Evolutionary conservation across 2,888 invertebrate species (phyloP), one percentile per base, ranked within the genome.

Genomic region (Sesamia inferens): DNA sequence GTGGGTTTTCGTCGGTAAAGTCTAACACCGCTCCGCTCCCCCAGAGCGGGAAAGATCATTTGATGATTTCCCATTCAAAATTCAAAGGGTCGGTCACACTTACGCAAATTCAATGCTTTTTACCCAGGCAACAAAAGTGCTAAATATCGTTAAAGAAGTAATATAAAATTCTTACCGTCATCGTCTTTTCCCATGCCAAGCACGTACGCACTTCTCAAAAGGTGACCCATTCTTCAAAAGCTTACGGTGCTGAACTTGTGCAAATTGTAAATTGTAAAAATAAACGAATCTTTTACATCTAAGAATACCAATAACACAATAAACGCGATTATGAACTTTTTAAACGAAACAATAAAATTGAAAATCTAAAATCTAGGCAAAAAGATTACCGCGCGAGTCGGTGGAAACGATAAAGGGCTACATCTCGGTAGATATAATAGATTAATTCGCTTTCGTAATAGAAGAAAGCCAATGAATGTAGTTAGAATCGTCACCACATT

Each of bases 221-320:
- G 92, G 85, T 94, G 95, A 71, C 94, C 96, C 96, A 96, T 96
- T 85, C 87, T 90, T 77, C 68, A 79, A 86, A 82, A 80, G 10
- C 82, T 91, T 92, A 92, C 93, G 85, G 94, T 94, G 94, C 95
- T 95, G 94, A 94, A 76, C 90, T 94, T 94, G 94, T 92, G 92
- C 92, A 92, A 93, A 90, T 90, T 87, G 88, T 79, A 39, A 86
- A 90, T 90, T 91, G 90, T 92, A 87, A 84, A 83, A 78, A 87
- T 76, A 79, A 85, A 81, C 31, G 72, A 84, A 85, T 85, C 22
- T 88, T 48, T 88, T 80, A 85, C 86, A 86, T 87, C 85, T 88
- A 89, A 83, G 73, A 85, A 87, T 31, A 85, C 81, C 86, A 88
- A 78, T 74, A 89, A 84, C 86, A 85, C 82, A 77, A 85, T 79